Base-by-base conservation (phyloP, 2,797 vertebrate genomes). In the Myotis daubentonii region DNA sequence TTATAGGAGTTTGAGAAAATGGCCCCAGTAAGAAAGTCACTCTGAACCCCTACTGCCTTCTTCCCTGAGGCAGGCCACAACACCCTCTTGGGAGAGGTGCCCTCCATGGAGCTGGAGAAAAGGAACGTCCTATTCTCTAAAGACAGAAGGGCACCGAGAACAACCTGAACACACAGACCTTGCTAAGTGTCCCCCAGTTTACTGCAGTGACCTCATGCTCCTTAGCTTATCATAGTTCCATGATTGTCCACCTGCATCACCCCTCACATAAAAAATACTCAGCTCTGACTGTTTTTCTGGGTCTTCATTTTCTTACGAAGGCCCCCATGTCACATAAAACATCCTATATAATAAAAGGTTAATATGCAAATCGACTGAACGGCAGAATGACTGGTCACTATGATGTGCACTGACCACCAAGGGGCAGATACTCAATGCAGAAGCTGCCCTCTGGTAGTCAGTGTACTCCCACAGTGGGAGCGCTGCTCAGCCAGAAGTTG, bases 201-300 rank as follows among this genome's bases (percentile, higher is more conserved):
- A 13, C 22, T 11, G 19, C 6, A 20, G 8, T 30, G 5, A 30
- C 80, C 25, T 78, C 20, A 2, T 1, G 19, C 25, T 41, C 25
- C 20, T 10, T 53, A 41, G 5, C 51, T n/a, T 30, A 2, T 10
- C 36, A 23, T 2, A 22, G 25, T 11, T 20, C 57, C 57, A n/a
- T 0, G 2, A 41, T 11, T n/a, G 9, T 49, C 5, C 17, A 19
- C 33, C 36, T 6, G 12, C 38, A 20, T 68, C 38, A 23, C 6
- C 49, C 3, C 49, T 47, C 7, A 6, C 22, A 10, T n/a, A 72
- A 36, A 47, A 47, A 36, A n/a, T 11, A 13, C 85, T 25, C n/a
- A 57, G 38, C 19, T 30, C 49, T 65, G 13, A 30, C 60, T 23
- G 1, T 38, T 81, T 22, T 38, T 49, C 13, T 68, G 38, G 7